Evolutionary conservation across 2,113 vertebrate species (phyloP).

Genomic region (Gambusia holbrooki): DNA sequence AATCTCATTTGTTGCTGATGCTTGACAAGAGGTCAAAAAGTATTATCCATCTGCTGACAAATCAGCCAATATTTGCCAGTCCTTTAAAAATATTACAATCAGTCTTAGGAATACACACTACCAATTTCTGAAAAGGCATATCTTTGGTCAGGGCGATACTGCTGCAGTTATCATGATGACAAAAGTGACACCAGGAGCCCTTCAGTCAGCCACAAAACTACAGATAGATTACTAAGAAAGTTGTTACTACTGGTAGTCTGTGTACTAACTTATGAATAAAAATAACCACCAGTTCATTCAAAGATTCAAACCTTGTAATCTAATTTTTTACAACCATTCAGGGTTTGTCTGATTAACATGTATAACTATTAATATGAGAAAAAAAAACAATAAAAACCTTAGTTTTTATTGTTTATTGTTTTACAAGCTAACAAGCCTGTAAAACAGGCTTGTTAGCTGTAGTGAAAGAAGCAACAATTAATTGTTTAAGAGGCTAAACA

Average conservation of each 20-base stretch:
- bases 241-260: too few species aligned
- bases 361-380: not conserved
- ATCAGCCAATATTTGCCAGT: too few species aligned
- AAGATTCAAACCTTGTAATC: not conserved
- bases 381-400: not conserved
- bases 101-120: not conserved
- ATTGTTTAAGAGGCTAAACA: not conserved
- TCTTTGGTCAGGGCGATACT: not conserved
- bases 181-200: too few species aligned
- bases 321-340: not conserved
- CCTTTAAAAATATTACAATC: not conserved
- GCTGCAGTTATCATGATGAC: too few species aligned
- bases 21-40: slow-evolving; percentile 24
- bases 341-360: not conserved
- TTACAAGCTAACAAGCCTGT: too few species aligned
- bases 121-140: not conserved
- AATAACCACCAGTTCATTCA: too few species aligned
- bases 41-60: too few species aligned
- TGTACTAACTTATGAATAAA: too few species aligned
- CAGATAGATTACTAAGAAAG: not conserved
- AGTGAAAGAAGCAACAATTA: not conserved
- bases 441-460: not conserved
- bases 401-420: too few species aligned
- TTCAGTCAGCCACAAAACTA: too few species aligned
- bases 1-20: slow-evolving; percentile 35